Evolutionary conservation across 2,113 vertebrate species (phyloP).

Genomic region (Kryptolebias marmoratus): DNA sequence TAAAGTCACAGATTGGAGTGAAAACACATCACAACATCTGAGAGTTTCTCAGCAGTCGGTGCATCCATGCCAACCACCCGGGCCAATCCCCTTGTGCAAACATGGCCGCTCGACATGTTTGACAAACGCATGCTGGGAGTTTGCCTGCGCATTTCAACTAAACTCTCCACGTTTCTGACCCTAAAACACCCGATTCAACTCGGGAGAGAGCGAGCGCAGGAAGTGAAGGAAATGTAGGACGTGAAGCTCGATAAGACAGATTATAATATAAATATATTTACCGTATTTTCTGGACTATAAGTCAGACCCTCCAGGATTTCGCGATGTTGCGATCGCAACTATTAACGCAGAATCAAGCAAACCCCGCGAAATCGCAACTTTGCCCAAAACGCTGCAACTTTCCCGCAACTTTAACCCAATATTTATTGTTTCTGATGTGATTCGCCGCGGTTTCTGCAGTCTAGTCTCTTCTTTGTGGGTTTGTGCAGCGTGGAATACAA

Average conservation of each 20-base stretch:
- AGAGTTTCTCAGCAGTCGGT: conserved; percentile 46
- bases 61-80: conserved; percentile 52
- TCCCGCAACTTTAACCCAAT: too few relatives aligned
- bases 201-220: conserved; percentile 39
- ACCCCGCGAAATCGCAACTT: too few relatives aligned
- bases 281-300: too few relatives aligned
- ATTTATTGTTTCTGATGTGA: too few relatives aligned
- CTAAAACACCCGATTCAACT: conserved; percentile 33
- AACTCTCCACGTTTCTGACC: conserved; percentile 22
- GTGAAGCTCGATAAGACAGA: neutral
- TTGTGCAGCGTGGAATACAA: too few relatives aligned
- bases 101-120: conserved; percentile 13
- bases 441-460: too few relatives aligned
- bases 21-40: conserved; percentile 55
- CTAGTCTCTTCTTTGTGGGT: too few relatives aligned
- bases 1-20: conserved; percentile 7
- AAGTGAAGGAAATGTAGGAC: conserved; percentile 35
- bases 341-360: too few relatives aligned
- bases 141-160: conserved; percentile 44
- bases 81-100: conserved; percentile 19
- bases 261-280: too few relatives aligned
- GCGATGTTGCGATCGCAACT: too few relatives aligned
- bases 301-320: too few relatives aligned
- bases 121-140: conserved; percentile 15
- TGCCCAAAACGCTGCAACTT: too few relatives aligned